Conservation (phyloP, 2,113 vertebrate genomes). For the Trochalopteron elliotii region DNA sequence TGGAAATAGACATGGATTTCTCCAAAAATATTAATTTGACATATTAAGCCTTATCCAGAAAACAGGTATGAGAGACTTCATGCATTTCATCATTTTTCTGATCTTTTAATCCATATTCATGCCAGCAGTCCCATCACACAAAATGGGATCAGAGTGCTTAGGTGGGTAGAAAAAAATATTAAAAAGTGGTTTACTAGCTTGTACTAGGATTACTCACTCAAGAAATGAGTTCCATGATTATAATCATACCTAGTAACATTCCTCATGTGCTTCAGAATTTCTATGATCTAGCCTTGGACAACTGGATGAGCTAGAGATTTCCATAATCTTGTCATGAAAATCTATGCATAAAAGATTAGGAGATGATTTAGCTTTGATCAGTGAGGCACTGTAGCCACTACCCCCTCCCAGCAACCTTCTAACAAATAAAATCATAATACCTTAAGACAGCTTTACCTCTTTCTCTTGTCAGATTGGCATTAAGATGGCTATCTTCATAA, state of each 20-base stretch:
- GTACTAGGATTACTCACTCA: not conserved
- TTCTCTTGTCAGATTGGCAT: conserved; percentile 29
- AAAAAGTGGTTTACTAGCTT: conserved; percentile 5
- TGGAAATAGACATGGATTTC: not conserved
- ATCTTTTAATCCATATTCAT: conserved; percentile 39
- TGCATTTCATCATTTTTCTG: conserved; percentile 6
- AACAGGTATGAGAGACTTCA: not conserved
- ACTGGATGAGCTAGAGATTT: conserved; percentile 47
- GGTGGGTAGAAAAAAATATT: not conserved
- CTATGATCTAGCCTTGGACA: not conserved
- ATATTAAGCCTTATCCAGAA: not conserved
- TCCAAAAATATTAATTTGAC: not conserved
- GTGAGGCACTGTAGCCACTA: not conserved
- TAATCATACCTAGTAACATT: not conserved
- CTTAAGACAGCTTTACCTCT: conserved; percentile 12
- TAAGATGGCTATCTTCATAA: conserved; percentile 37
- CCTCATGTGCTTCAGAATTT: not conserved
- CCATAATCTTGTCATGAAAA: conserved; percentile 60
- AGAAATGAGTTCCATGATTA: conserved; percentile 11
- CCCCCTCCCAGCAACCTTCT: not conserved
- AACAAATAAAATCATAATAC: not conserved
- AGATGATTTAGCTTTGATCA: conserved; percentile 15
- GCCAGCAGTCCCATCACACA: not conserved
- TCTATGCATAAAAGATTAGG: conserved; percentile 43
- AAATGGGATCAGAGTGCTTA: not conserved